Evolutionary conservation across 2,888 invertebrate species (phyloP).

Genomic region (Anthophora plumipes): DNA sequence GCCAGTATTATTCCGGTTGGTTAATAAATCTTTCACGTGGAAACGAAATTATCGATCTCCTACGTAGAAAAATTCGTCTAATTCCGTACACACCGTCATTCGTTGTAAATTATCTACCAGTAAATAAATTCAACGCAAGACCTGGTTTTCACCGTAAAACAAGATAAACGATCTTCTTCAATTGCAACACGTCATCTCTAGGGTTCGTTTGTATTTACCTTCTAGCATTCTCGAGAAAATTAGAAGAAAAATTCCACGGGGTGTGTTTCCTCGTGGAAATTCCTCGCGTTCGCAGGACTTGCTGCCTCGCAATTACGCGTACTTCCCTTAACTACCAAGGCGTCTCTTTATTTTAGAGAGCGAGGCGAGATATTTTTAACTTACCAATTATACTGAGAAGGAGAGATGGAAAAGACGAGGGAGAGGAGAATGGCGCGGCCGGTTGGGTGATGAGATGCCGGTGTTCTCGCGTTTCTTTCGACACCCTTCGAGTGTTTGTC

Average conservation of each 20-base stretch:
- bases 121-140: neutral
- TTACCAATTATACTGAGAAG: constrained; percentile 68
- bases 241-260: constrained; percentile 56
- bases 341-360: constrained; percentile 70
- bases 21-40: constrained; percentile 74
- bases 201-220: constrained; percentile 13
- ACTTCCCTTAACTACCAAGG: constrained; percentile 63
- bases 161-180: neutral
- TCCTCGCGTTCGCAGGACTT: constrained; percentile 57
- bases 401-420: constrained; percentile 17
- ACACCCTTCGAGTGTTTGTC: constrained; percentile 62
- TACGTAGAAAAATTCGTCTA: neutral
- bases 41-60: constrained; percentile 36
- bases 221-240: constrained; percentile 47
- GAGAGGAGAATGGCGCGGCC: constrained; percentile 3
- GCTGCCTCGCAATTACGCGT: constrained; percentile 64
- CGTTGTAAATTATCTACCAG: neutral
- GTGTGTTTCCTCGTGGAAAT: constrained; percentile 38
- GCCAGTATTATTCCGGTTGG: constrained; percentile 74
- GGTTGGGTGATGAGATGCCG: constrained; percentile 48
- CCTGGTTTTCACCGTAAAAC: too few relatives aligned
- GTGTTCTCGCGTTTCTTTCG: constrained; percentile 65
- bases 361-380: constrained; percentile 73
- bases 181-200: neutral
- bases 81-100: neutral